These are phyloP conservation scores for Notoglanidium macrostoma DNA, from an alignment of 2,797 vertebrate genomes.

Conservation along the genomic window DNA sequence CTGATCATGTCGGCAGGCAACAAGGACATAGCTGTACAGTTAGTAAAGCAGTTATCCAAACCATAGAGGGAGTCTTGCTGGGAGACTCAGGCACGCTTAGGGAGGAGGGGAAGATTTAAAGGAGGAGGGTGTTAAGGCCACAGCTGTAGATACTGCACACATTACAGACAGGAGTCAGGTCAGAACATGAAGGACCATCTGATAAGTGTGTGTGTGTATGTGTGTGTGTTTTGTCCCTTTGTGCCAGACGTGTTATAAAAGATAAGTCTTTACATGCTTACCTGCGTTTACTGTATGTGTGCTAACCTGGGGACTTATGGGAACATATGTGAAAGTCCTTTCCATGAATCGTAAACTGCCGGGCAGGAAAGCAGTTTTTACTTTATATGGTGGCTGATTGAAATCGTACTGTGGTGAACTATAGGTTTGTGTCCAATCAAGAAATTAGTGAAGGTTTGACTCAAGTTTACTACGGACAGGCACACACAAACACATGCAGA, in stretches of 20 bases:
- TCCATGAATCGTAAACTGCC: neutral
- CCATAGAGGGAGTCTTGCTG: neutral
- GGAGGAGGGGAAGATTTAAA: neutral
- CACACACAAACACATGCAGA: neutral
- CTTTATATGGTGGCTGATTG: neutral
- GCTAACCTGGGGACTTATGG: neutral
- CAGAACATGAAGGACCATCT: constrained; percentile 31
- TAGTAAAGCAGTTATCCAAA: neutral
- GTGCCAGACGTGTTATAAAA: neutral
- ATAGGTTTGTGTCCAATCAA: neutral
- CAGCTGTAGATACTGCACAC: constrained; percentile 9
- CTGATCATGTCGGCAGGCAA: constrained; percentile 19
- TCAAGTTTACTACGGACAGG: constrained; percentile 5
- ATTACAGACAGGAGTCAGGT: constrained; percentile 8
- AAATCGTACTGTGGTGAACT: neutral
- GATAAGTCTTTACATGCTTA: neutral
- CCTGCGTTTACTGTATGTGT: neutral
- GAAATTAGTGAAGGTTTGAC: neutral
- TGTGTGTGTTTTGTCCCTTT: constrained; percentile 16
- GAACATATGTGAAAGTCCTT: constrained; percentile 9
- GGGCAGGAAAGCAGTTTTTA: neutral
- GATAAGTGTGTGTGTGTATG: constrained; percentile 18
- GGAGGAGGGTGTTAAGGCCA: neutral
- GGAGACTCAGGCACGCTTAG: neutral
- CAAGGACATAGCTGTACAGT: neutral